Evolutionary conservation across 2,113 vertebrate genomes (phyloP), one percentile per base, ranked within the genome.

Genomic region (Ardeotis arabs): DNA sequence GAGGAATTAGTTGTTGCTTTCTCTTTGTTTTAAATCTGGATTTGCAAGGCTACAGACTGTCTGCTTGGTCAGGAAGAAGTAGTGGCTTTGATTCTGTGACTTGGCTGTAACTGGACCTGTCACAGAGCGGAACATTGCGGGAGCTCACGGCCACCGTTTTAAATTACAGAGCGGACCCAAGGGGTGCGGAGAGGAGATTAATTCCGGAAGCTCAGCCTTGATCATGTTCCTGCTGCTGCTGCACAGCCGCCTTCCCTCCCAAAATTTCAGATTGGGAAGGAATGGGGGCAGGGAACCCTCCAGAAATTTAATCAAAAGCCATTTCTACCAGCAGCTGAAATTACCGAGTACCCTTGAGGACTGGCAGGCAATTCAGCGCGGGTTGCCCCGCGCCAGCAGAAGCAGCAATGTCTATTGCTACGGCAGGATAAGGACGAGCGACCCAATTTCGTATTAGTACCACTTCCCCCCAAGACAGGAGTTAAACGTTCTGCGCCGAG

Each of bases 221-320:
- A n/a, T 68, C 80, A 21, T 1, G 0, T 44, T 92, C 70, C 58
- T 64, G 23, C 80, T 39, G 17, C 68, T 27, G 44, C 81, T 22
- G 39, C 72, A 33, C 69, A 45, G 28, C 70, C 62, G 0, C 92
- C 24, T 62, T 68, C 31, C 44, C 85, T 77, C 74, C 92, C 76
- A 80, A 69, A 92, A 79, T 44, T 50, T 84, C 80, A 60, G 49
- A 14, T 35, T 41, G 62, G 72, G 88, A 83, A 63, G 76, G 66
- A 72, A 39, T 12, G 84, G 87, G 85, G 77, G 53, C 93, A 84
- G 85, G 86, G 66, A 90, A 33, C 80, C 27, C 88, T 95, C 58
- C 89, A 95, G 94, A 87, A 96, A 82, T 92, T n/a, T 37, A 89
- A 92, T 82, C 90, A 89, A 62, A 94, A 93, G 53, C 88, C 73